Conservation (phyloP, 2,113 vertebrate species). For the Pseudolaguvia tuberculata region DNA sequence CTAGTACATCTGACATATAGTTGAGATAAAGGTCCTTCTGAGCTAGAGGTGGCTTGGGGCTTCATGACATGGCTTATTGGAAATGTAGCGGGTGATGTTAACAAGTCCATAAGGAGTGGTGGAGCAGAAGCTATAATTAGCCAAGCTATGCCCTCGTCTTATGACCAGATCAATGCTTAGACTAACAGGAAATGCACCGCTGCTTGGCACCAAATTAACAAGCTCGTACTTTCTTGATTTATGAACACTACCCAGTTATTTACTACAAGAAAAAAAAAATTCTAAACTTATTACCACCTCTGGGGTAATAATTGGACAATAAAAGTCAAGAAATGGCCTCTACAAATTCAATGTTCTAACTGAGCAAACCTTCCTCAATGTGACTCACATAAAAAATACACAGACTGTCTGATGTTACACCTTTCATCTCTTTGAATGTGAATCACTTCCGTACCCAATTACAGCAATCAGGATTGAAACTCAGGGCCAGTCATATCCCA, state of each 20-base stretch:
- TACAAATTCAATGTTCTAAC: slow-evolving; percentile 1
- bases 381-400: slow-evolving; percentile 10
- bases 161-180: slow-evolving; percentile 44
- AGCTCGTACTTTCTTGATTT: slow-evolving; percentile 30
- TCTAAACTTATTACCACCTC: slow-evolving; percentile 14
- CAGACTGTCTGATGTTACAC: slow-evolving; percentile 1
- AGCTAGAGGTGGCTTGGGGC: neutral
- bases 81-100: slow-evolving; percentile 35
- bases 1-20: slow-evolving; percentile 8
- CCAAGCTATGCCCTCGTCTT: slow-evolving; percentile 14
- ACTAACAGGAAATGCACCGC: slow-evolving; percentile 35
- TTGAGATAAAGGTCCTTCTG: slow-evolving; percentile 22
- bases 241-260: slow-evolving; percentile 26
- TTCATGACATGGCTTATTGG: slow-evolving; percentile 28
- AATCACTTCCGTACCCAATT: slow-evolving; percentile 18
- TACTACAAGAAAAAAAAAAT: slow-evolving; percentile 3
- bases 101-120: slow-evolving; percentile 43
- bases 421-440: neutral
- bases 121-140: slow-evolving; percentile 38
- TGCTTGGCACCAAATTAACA: slow-evolving; percentile 37
- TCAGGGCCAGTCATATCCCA: slow-evolving; percentile 10
- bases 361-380: neutral
- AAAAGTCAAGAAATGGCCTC: slow-evolving; percentile 13
- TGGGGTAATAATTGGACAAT: slow-evolving; percentile 18
- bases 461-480: slow-evolving; percentile 28